These are phyloP conservation scores for Seladonia tumulorum DNA, from an alignment of 2,888 invertebrate species.

Conservation along the genomic window DNA sequence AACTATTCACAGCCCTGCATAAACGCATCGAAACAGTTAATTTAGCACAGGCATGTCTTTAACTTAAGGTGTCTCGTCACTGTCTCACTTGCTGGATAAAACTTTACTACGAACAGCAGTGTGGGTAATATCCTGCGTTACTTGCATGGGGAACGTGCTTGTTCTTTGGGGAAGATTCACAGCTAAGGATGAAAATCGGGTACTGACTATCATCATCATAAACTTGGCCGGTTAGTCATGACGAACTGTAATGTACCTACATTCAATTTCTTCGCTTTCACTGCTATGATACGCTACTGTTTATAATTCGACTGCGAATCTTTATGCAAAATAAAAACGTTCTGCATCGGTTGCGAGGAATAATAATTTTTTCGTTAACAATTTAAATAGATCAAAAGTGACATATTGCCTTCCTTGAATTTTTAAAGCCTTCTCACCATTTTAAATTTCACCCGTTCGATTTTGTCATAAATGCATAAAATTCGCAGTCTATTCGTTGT, in stretches of 20 bases:
- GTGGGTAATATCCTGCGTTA: conserved; percentile 87
- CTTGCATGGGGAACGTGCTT: conserved; percentile 87
- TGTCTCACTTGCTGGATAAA: conserved; percentile 86
- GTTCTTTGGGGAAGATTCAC: conserved; percentile 88
- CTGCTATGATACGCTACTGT: not conserved
- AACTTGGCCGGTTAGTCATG: conserved; percentile 86
- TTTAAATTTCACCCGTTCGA: too few species aligned
- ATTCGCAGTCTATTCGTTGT: too few species aligned
- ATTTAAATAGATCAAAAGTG: too few species aligned
- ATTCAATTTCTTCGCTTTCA: not conserved
- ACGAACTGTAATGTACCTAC: not conserved
- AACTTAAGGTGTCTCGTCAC: conserved; percentile 86
- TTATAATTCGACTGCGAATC: not conserved
- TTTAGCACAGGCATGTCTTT: not conserved
- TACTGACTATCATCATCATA: conserved; percentile 87
- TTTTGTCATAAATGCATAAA: too few species aligned
- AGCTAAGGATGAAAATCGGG: conserved; percentile 87
- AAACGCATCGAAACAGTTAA: not conserved
- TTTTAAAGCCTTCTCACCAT: too few species aligned
- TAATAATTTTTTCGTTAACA: too few species aligned
- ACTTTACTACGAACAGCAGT: conserved; percentile 86
- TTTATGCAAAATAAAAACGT: not conserved
- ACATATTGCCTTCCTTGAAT: too few species aligned
- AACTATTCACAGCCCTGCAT: not conserved
- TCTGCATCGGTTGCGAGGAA: too few species aligned